Evolutionary conservation across 2,888 invertebrate species (phyloP), one percentile per base, ranked within the genome.

Genomic region (Drosophila demipolita): DNA sequence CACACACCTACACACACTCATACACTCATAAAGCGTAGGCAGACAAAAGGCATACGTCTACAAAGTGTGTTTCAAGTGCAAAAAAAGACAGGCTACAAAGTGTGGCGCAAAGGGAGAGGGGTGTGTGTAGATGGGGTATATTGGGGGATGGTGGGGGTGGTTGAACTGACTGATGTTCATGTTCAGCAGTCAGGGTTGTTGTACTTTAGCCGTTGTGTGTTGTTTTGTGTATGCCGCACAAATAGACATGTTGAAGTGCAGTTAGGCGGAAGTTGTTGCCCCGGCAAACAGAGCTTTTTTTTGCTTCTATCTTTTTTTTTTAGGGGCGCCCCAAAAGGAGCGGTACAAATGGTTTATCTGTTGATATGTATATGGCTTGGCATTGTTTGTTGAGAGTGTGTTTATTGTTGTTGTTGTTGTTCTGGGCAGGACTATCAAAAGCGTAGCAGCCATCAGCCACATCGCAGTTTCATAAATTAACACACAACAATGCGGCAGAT

Each of bases 31-130:
- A 50, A 69, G 20, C 20, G 65, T 48, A 54, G 82, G 82, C 89
- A 80, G 86, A 90, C 87, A 90, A 90, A 89, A 82, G 85, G 78
- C 87, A 38, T 68, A 58, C 77, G 71, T 69, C 73, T 67, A 74
- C 75, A 78, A 83, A 83, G 82, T 66, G 83, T 73, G 66, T 69
- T 78, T 82, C 69, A 71, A 82, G 84, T 76, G 70, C 72, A 74
- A 69, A 73, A 68, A 73, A 67, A 66, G 49, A 58, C 65, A 69
- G 65, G 32, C 68, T 66, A 32, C 64, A 63, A 61, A 52, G 38
- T 36, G 42, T 48, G 32, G 35, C 33, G 35, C 20, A 20, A 17
- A 6, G 6, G 9, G 23, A 3, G 35, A 9, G 11, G 15, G n/a
- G 0, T 1, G 12, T 7, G 3, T 8, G 35, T 17, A 20, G 8